Evolutionary conservation across 2,888 invertebrate species (phyloP), one percentile per base, ranked within the genome.

Genomic region (Agriopis marginaria): DNA sequence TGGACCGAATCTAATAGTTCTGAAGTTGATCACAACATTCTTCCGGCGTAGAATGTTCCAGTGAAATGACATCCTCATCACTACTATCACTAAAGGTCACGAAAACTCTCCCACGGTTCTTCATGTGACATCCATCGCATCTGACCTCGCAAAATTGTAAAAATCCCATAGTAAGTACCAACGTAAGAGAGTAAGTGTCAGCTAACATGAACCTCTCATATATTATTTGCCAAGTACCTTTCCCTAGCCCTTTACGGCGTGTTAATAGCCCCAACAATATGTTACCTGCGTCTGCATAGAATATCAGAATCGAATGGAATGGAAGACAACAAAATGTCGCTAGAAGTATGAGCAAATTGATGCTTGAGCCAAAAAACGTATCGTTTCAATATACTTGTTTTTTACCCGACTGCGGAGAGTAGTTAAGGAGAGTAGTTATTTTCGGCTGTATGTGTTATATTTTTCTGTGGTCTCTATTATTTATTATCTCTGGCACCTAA

Each of bases 221-320:
- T 71, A 69, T 71, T 75, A 71, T 68, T 55, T 63, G 70, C 65
- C 63, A 63, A 63, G 63, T 73, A 68, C 65, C 63, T 72, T 74
- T 70, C 74, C 65, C 70, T 17, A 7, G 68, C 68, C 66, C 71
- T 71, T 72, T 71, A 74, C 63, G 68, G 68, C 23, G 66, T 70
- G 70, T 63, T 70, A 70, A 70, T 66, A 63, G 63, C n/a, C 42
- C 17, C 53, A 59, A 66, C 70, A 66, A 54, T 63, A 66, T 63
- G 61, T 65, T 69, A 66, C 53, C 50, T 11, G 4, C 6, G 61
- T 51, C 10, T 49, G 0, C 62, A 44, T 53, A 8, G 44, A 50
- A 44, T 62, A 32, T 23, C 53, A 17, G 11, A 45, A 11, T 0
- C 12, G 23, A 23, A 45, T 45, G 12, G 45, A 58, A n/a, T 12